Conservation (phyloP, 2,113 vertebrate species). For the Ornithorhynchus anatinus region DNA sequence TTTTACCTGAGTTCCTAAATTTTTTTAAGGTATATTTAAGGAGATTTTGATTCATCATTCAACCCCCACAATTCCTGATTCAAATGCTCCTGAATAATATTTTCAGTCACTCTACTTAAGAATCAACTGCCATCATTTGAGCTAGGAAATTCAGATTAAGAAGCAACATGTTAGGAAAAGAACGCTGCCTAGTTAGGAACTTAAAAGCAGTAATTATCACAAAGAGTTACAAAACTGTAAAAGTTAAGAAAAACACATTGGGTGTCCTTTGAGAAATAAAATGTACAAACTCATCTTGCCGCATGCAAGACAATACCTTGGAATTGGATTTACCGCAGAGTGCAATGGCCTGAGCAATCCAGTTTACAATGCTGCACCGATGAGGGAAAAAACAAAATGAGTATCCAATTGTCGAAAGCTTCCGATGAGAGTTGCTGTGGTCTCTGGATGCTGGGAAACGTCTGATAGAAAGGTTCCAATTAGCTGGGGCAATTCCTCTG, state of each 20-base stretch:
- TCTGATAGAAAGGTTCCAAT: conserved; percentile 24
- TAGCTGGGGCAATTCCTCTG: neutral
- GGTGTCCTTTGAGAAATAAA: conserved; percentile 37
- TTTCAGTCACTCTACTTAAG: no score
- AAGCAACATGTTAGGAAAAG: neutral
- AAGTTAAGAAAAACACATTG: conserved; percentile 32
- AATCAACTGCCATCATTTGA: no score
- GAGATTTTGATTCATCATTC: no score
- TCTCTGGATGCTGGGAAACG: neutral
- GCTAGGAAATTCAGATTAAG: no score
- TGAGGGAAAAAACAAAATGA: conserved; percentile 38
- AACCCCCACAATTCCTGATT: no score
- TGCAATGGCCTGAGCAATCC: neutral
- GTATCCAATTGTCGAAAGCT: conserved; percentile 42
- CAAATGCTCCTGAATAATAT: no score
- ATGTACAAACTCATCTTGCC: conserved; percentile 11
- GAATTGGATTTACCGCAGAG: neutral
- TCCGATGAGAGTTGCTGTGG: conserved; percentile 17
- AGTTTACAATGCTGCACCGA: conserved; percentile 17
- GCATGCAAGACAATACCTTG: conserved; percentile 14
- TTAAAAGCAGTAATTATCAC: conserved; percentile 34
- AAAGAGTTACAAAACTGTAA: conserved; percentile 55
- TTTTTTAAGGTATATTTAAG: no score
- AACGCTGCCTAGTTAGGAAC: conserved; percentile 17
- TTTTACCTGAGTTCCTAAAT: no score